Conservation (phyloP, 2,113 vertebrate species). For the Ornithorhynchus anatinus region DNA sequence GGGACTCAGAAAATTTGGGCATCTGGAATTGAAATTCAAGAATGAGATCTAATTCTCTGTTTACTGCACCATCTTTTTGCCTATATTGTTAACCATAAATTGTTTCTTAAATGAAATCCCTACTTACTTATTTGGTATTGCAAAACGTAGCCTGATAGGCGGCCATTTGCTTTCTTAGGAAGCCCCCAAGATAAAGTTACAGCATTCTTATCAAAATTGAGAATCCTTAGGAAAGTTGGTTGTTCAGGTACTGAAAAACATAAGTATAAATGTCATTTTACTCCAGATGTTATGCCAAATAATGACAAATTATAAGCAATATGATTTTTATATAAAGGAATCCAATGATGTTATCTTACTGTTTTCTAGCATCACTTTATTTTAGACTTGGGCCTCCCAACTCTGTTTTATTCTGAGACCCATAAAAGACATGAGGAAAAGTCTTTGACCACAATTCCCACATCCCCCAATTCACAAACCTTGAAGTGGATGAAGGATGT, state of each 20-base stretch:
- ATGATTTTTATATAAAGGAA: background rate
- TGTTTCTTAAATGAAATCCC: background rate
- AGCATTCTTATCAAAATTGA: constrained; percentile 81
- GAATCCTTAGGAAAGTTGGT: constrained; percentile 82
- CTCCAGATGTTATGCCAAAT: background rate
- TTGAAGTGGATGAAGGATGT: no score
- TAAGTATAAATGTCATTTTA: background rate
- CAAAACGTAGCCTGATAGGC: constrained; percentile 85
- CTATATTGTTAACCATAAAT: background rate
- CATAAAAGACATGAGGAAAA: no score
- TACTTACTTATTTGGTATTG: constrained; percentile 94
- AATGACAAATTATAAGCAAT: background rate
- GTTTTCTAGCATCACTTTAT: background rate
- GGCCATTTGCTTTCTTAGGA: constrained; percentile 86
- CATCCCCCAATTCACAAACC: no score
- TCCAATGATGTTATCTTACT: background rate
- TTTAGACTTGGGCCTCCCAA: background rate
- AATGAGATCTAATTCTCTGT: background rate
- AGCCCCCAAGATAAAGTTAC: constrained; percentile 85
- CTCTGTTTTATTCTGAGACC: background rate
- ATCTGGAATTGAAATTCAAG: no score
- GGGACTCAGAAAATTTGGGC: no score
- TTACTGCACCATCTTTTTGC: background rate
- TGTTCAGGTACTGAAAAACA: constrained; percentile 86
- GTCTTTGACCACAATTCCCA: no score